Evolutionary conservation across 2,797 vertebrate genomes (phyloP).

Genomic region (Syngnathus acus): DNA sequence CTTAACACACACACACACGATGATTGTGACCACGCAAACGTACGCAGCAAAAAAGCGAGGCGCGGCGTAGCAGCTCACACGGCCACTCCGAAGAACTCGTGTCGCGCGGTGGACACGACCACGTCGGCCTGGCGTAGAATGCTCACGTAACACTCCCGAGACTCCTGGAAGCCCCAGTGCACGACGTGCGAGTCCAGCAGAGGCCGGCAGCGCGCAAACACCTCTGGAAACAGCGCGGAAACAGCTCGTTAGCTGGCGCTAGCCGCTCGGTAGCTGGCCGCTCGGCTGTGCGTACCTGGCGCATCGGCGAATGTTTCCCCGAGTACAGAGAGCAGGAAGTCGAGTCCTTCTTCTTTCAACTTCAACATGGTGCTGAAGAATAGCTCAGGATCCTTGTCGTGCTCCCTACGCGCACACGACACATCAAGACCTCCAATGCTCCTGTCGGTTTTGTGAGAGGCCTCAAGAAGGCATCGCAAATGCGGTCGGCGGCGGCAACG

Average conservation of each 20-base stretch:
- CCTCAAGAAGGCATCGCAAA: background rate
- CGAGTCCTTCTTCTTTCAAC: conserved; percentile 74
- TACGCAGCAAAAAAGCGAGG: too few species aligned
- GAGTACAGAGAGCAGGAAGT: conserved; percentile 84
- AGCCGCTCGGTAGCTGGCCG: too few species aligned
- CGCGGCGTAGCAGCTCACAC: conserved; percentile 77
- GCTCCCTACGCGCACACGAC: conserved; percentile 77
- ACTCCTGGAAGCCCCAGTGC: conserved; percentile 88
- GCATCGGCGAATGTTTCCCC: conserved; percentile 89
- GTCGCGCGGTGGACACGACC: conserved; percentile 90
- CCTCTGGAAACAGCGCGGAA: conserved; percentile 58
- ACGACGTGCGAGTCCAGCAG: conserved; percentile 73
- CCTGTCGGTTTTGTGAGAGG: too few species aligned
- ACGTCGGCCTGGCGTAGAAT: conserved; percentile 85
- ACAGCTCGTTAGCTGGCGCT: background rate
- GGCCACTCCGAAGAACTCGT: conserved; percentile 97
- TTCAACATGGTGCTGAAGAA: conserved; percentile 84
- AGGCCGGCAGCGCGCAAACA: conserved; percentile 78
- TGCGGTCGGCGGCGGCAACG: conserved; percentile 37
- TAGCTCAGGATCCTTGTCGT: conserved; percentile 90
- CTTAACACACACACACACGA: conserved; percentile 46
- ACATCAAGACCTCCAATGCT: background rate
- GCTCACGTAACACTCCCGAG: conserved; percentile 81
- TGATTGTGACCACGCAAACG: too few species aligned
- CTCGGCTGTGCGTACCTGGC: conserved; percentile 75